Evolutionary conservation across 2,113 vertebrate species (phyloP).

Genomic region (Prinia subflava): DNA sequence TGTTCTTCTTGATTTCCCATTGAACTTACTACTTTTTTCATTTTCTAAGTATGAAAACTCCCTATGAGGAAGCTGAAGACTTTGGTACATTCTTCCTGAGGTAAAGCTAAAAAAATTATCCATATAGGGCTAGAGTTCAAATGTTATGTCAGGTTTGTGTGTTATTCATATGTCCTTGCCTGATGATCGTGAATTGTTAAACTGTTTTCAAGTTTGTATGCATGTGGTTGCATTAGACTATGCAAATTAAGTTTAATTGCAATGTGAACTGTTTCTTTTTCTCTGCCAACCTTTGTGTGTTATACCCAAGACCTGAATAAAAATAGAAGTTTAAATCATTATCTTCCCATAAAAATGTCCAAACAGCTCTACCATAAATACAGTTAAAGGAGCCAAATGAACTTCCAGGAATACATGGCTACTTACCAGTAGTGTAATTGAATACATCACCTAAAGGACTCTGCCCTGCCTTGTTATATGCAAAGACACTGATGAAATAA

Average conservation of each 20-base stretch:
- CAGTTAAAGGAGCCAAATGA: background rate
- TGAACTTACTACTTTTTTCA: background rate
- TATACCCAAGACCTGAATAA: background rate
- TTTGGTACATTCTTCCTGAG: background rate
- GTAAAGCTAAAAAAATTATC: background rate
- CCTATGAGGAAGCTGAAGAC: background rate
- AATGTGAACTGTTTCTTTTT: background rate
- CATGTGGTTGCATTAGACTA: background rate
- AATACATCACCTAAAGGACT: conserved; percentile 78
- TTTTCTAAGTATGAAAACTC: background rate
- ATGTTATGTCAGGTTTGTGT: background rate
- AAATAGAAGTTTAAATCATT: background rate
- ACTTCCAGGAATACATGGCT: background rate
- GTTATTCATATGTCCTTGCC: background rate
- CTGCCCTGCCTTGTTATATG: conserved; percentile 85
- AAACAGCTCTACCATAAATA: background rate
- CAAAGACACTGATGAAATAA: conserved; percentile 86
- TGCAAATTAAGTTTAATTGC: background rate
- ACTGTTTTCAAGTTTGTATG: background rate
- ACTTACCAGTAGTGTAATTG: conserved; percentile 88
- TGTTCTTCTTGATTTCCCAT: background rate
- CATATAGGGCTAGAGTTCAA: background rate
- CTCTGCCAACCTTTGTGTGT: background rate
- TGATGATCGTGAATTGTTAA: background rate
- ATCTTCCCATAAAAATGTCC: background rate